Evolutionary conservation across 2,113 vertebrate genomes (phyloP).

Genomic region (Pseudopipra pipra): DNA sequence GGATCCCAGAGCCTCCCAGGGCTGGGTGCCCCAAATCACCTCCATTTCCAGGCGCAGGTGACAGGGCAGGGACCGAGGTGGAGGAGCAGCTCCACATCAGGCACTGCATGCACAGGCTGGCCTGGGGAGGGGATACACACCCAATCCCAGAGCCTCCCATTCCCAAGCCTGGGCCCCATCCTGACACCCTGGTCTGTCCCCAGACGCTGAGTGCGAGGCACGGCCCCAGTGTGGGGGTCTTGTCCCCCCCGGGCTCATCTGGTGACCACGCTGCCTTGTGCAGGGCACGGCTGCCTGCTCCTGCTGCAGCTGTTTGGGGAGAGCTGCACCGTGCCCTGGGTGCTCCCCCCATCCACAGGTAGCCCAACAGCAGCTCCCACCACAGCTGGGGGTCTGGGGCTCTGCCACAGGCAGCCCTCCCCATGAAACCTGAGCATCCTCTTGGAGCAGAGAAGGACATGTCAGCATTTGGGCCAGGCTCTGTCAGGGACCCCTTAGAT

Average conservation of each 20-base stretch:
- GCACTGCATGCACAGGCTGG: rapidly evolving
- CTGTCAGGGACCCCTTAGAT: not conserved
- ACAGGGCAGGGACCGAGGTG: rapidly evolving
- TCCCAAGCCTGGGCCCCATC: too few relatives aligned
- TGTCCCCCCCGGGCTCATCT: rapidly evolving
- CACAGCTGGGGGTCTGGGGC: rapidly evolving
- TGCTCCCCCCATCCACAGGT: rapidly evolving
- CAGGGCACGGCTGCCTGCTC: not conserved
- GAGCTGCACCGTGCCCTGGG: not conserved
- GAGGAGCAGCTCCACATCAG: not conserved
- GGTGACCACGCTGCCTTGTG: rapidly evolving
- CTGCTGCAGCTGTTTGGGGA: rapidly evolving
- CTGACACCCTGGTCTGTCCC: too few relatives aligned
- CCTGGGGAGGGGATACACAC: not conserved
- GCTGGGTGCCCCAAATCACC: not conserved
- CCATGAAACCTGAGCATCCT: rapidly evolving
- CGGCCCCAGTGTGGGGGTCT: rapidly evolving
- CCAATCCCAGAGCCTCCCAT: not conserved
- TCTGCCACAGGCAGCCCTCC: rapidly evolving
- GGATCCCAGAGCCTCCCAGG: rapidly evolving
- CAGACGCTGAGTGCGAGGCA: rapidly evolving
- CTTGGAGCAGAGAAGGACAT: not conserved
- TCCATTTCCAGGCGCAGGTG: rapidly evolving
- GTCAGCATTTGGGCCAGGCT: not conserved
- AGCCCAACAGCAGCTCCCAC: rapidly evolving